Conservation (phyloP, 2,888 invertebrate genomes). For the Campaea margaritaria region DNA sequence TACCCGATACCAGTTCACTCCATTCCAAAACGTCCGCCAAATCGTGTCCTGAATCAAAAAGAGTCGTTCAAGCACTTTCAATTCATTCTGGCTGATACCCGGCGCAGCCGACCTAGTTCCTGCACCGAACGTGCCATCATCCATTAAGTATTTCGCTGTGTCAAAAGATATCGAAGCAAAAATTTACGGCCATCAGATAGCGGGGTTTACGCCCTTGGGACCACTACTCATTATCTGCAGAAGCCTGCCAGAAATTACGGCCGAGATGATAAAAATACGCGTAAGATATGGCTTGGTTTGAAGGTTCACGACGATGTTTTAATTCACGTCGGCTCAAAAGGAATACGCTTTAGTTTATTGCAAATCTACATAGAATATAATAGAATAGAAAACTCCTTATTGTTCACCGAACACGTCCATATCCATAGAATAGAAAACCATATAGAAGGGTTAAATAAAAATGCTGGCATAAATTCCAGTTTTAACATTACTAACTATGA, state of each 20-base stretch:
- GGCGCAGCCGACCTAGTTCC: constrained; percentile 23
- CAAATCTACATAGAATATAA: too few relatives aligned
- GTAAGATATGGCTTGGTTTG: constrained; percentile 16
- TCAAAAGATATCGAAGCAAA: constrained; percentile 40
- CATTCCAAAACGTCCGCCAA: constrained; percentile 10
- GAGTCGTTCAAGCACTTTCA: constrained; percentile 29
- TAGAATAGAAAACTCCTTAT: too few relatives aligned
- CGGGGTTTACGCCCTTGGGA: constrained; percentile 49
- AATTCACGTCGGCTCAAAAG: neutral
- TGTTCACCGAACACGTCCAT: too few relatives aligned
- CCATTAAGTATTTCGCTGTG: constrained; percentile 39
- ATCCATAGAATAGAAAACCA: too few relatives aligned
- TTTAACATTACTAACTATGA: too few relatives aligned
- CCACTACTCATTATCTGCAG: constrained; percentile 56
- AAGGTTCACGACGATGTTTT: neutral
- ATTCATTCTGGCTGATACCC: constrained; percentile 26
- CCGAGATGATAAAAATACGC: constrained; percentile 43
- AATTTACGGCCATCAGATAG: constrained; percentile 41
- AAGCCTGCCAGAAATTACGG: constrained; percentile 30
- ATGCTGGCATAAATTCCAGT: too few relatives aligned
- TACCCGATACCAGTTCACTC: constrained; percentile 8
- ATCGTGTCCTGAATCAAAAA: constrained; percentile 16
- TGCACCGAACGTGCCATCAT: constrained; percentile 34
- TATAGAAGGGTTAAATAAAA: too few relatives aligned
- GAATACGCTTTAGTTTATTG: neutral